Conservation (phyloP, 2,113 vertebrate genomes). For the Ciconia stormi region DNA sequence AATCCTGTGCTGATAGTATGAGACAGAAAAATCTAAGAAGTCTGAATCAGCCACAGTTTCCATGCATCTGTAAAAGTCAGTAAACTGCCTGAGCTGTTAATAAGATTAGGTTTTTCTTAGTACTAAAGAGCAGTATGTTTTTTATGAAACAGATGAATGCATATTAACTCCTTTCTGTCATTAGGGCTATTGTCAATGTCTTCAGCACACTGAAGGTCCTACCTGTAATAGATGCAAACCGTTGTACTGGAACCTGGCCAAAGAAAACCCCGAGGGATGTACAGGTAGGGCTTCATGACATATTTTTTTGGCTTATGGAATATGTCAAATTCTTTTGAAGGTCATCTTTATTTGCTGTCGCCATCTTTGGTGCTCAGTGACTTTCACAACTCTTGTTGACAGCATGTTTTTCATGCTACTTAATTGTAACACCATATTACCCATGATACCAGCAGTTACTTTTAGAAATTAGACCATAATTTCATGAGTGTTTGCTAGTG, state of each 20-base stretch:
- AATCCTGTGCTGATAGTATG: not conserved
- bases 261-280: constrained; percentile 82
- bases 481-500: not conserved
- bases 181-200: constrained; percentile 86
- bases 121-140: not conserved
- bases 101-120: not conserved
- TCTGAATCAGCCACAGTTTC: not conserved
- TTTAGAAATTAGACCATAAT: not conserved
- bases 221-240: constrained; percentile 87
- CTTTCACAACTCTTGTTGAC: not conserved
- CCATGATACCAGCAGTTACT: not conserved
- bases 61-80: not conserved
- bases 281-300: constrained; percentile 68
- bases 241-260: constrained; percentile 87
- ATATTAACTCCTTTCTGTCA: constrained; percentile 13
- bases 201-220: constrained; percentile 78
- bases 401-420: not conserved
- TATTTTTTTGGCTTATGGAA: not conserved
- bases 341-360: not conserved
- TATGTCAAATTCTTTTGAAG: not conserved
- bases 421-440: not conserved
- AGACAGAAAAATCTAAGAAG: not conserved
- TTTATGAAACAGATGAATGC: not conserved
- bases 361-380: not conserved
- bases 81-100: not conserved